Evolutionary conservation across 2,113 vertebrate species (phyloP).

Genomic region (Cryptoleucopteryx plumbea): DNA sequence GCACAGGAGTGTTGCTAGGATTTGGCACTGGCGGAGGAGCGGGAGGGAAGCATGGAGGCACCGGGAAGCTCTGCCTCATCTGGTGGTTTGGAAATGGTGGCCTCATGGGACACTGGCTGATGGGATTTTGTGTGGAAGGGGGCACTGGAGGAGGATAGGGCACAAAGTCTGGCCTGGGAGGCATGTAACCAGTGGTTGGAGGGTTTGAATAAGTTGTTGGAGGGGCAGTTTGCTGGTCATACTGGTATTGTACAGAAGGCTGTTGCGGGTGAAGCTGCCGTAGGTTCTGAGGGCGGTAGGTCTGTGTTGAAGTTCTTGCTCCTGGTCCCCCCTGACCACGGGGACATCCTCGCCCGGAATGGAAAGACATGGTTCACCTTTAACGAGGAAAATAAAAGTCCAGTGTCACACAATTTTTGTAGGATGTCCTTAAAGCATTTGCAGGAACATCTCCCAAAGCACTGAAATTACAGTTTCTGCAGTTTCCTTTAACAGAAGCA

Average conservation of each 20-base stretch:
- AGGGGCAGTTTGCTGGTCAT: conserved; percentile 79
- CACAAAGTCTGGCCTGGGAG: conserved; percentile 85
- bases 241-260: conserved; percentile 81
- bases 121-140: conserved; percentile 72
- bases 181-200: conserved; percentile 75
- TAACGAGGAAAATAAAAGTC: neutral
- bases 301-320: conserved; percentile 77
- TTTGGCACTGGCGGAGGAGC: conserved; percentile 80
- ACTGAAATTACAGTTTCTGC: neutral
- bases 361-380: conserved; percentile 87
- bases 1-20: conserved; percentile 64
- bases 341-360: conserved; percentile 83
- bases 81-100: conserved; percentile 84
- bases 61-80: conserved; percentile 82
- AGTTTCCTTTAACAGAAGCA: neutral
- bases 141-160: conserved; percentile 84
- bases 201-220: conserved; percentile 78
- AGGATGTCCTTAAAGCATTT: neutral
- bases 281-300: conserved; percentile 80
- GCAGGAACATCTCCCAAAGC: neutral
- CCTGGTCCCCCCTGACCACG: conserved; percentile 79
- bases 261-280: conserved; percentile 81
- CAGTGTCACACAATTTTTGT: neutral
- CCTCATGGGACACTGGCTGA: conserved; percentile 81
- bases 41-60: conserved; percentile 87